phyloP scores from a whole-genome alignment of 1,140 invertebrate species.

The Teleopsis dalmanni region DNA sequence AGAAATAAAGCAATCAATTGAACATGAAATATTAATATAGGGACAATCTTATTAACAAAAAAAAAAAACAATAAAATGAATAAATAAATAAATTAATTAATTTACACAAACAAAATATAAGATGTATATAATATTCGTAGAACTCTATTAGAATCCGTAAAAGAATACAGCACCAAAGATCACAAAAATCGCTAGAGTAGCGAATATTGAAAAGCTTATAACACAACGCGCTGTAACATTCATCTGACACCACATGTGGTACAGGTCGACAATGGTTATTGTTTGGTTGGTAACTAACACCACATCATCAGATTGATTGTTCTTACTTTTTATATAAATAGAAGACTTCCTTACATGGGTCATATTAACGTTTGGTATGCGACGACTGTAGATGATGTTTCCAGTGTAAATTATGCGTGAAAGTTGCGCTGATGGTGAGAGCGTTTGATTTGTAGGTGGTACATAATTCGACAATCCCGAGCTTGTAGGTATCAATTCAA shows the following conservation, averaged over 20 bases:
- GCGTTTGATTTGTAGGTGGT: background rate
- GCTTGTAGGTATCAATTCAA: too few species aligned
- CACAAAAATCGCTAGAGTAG: background rate
- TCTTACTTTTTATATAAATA: constrained; percentile 11
- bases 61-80: constrained; percentile 1
- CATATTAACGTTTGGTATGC: constrained; percentile 5
- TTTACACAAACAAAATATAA: background rate
- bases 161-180: constrained; percentile 1
- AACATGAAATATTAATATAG: constrained; percentile 2
- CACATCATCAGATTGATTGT: background rate
- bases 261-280: constrained; percentile 11
- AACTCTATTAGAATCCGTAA: background rate
- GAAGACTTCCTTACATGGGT: constrained; percentile 9
- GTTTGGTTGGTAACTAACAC: constrained; percentile 11
- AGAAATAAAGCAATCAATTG: too few species aligned
- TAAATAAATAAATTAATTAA: background rate
- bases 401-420: constrained; percentile 11
- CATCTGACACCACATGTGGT: constrained; percentile 14
- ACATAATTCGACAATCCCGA: too few species aligned
- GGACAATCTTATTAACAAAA: background rate
- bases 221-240: constrained; percentile 4
- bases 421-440: background rate
- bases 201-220: constrained; percentile 5
- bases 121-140: background rate
- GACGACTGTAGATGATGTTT: constrained; percentile 9